Conservation (phyloP, 2,888 invertebrate species). For the Cancer borealis region DNA sequence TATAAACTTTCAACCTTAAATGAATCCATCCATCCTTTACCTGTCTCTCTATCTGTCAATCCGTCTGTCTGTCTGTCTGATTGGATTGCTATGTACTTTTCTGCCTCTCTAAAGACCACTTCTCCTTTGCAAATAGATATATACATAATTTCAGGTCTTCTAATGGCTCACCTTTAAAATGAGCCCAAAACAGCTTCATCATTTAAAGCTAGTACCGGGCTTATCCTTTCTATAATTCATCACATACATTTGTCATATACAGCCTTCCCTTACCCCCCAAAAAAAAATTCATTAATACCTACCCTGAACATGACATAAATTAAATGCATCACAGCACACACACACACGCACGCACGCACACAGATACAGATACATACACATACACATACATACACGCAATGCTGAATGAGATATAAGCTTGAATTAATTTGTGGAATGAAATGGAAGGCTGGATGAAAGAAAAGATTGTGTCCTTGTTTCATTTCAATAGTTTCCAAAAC, state of each 20-base stretch:
- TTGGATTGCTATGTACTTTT: neutral
- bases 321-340: neutral
- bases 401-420: conserved; percentile 3
- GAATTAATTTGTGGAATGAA: conserved; percentile 1
- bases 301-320: neutral
- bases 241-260: neutral
- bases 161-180: neutral
- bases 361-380: neutral
- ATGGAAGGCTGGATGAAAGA: neutral
- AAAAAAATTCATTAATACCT: neutral
- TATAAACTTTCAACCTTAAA: too few species aligned
- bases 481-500: neutral
- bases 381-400: neutral
- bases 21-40: too few species aligned
- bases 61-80: neutral
- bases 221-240: neutral
- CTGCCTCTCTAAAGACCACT: neutral
- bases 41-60: neutral
- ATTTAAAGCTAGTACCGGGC: neutral
- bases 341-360: conserved; percentile 15
- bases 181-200: neutral
- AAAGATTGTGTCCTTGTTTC: neutral
- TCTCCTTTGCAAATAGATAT: neutral
- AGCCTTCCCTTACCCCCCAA: neutral
- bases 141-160: neutral